A percentile compares a stretch with the other conserved stretches of the same genome.
Evolutionary conservation across 1,140 invertebrate genomes (phyloP).

Genomic region (Pseudomyrmex gracilis): DNA sequence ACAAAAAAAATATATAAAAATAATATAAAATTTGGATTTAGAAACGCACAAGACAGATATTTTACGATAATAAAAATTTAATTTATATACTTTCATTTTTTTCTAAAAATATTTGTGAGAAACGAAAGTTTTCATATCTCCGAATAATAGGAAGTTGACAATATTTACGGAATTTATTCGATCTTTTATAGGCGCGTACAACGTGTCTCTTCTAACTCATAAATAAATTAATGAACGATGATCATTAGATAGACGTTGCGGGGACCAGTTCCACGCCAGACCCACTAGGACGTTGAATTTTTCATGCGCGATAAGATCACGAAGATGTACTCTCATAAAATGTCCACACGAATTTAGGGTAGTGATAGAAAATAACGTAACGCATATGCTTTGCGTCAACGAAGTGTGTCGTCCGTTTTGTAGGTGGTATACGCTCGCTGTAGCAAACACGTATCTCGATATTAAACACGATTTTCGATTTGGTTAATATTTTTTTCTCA

Average conservation of each 20-base stretch:
- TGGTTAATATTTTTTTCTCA: no score
- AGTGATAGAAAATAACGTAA: slow-evolving; percentile 4
- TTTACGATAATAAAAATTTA: slow-evolving; percentile 43
- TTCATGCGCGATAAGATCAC: slow-evolving; percentile 72
- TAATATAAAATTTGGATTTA: slow-evolving; percentile 42
- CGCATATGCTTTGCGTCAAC: slow-evolving; percentile 50
- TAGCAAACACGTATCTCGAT: no score
- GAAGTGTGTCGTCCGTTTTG: slow-evolving; percentile 64
- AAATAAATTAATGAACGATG: slow-evolving; percentile 64
- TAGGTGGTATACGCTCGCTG: slow-evolving; percentile 51
- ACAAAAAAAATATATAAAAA: slow-evolving; percentile 5
- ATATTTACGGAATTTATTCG: slow-evolving; percentile 55
- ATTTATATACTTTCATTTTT: no score
- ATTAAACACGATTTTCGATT: no score
- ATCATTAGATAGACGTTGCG: slow-evolving; percentile 45
- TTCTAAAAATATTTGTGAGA: no score
- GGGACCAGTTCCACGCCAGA: slow-evolving; percentile 17
- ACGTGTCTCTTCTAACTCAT: slow-evolving; percentile 5
- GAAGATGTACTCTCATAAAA: slow-evolving; percentile 64
- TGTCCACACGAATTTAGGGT: slow-evolving; percentile 61
- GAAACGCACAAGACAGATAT: slow-evolving; percentile 59
- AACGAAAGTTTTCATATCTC: neutral
- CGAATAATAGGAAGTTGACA: neutral
- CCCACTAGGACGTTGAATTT: slow-evolving; percentile 72
- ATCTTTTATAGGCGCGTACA: neutral